Base-by-base conservation (phyloP, 2,888 invertebrate species). In the Lamellibrachia satsuma region DNA sequence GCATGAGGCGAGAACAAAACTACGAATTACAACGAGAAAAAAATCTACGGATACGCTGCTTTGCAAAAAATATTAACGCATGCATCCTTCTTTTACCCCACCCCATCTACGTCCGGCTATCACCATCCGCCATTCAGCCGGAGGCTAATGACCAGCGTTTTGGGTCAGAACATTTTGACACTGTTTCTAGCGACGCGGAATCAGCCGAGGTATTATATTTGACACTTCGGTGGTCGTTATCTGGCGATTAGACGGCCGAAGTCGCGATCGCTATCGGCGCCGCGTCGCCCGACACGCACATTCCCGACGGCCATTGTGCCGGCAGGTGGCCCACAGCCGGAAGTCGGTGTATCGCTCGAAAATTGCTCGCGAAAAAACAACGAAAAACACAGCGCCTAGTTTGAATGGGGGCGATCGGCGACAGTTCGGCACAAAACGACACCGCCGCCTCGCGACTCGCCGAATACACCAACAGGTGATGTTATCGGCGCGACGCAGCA, bases 141-240 rank as follows among this genome's bases (percentile, higher is more conserved):
- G 11, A 75, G 75, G 22, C 75, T 75, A 75, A 75, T 75, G 75
- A 75, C 75, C n/a, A 6, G 22, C 75, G 75, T 22, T 75, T 75
- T 22, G 75, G 75, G 75, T 15, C 75, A 75, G 75, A 75, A 75
- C 75, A 75, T 75, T 75, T 75, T 75, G 3, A 57, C 15, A 57
- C 15, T 8, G 75, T 22, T 75, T 75, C 75, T 22, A 6, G 75
- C 75, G 75, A 75, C n/a, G 75, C 22, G 22, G 11, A 75, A 75
- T 75, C 75, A 15, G 22, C 75, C 75, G 75, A 75, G 75, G 75
- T 75, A 75, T 75, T 75, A 75, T 75, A 75, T 75, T 75, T 75
- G 75, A 75, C 75, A 75, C 75, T 75, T 75, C 75, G 75, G 75
- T 15, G n/a, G 15, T 75, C 75, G 4, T 75, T 75, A 75, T 75